A percentile compares a stretch with the other conserved stretches of the same genome.
These are phyloP conservation scores for Myxocyprinus asiaticus DNA, from an alignment of 2,113 vertebrate genomes.

Conservation along the genomic window DNA sequence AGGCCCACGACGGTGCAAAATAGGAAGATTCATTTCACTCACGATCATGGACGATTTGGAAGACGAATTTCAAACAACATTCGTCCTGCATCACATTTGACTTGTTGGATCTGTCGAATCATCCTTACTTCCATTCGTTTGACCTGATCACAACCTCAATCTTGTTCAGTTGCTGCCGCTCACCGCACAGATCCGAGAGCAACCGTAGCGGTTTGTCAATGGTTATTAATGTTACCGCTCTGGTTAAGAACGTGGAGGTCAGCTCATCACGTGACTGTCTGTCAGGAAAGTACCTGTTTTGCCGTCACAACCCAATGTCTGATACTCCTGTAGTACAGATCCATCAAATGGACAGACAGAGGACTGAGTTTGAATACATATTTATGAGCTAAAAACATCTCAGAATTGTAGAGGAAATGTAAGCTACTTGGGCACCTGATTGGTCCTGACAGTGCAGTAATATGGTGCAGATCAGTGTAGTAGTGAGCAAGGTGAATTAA, in stretches of 20 bases:
- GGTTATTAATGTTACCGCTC: not conserved
- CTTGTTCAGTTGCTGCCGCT: not conserved
- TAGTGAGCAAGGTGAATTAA: not conserved
- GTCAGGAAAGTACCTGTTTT: not conserved
- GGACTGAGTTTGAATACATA: slow-evolving; percentile 12
- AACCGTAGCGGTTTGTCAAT: not conserved
- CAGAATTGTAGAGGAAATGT: not conserved
- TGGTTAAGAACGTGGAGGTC: not conserved
- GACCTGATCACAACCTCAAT: not conserved
- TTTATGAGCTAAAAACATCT: slow-evolving; percentile 16
- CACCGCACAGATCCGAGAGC: not conserved
- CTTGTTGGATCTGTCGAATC: not conserved
- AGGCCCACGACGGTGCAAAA: slow-evolving; percentile 6
- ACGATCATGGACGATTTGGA: slow-evolving; percentile 1
- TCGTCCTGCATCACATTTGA: slow-evolving; percentile 9
- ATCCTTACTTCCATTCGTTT: not conserved
- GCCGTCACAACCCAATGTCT: not conserved
- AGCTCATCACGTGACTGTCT: not conserved
- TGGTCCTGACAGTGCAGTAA: not conserved
- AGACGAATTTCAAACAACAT: slow-evolving; percentile 19
- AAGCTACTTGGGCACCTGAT: slow-evolving; percentile 21
- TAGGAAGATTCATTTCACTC: slow-evolving; percentile 14
- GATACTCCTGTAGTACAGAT: not conserved
- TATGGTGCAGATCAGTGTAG: not conserved
- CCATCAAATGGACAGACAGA: not conserved